Base-by-base conservation (phyloP, 2,113 vertebrate genomes). In the Corvus cornix region DNA sequence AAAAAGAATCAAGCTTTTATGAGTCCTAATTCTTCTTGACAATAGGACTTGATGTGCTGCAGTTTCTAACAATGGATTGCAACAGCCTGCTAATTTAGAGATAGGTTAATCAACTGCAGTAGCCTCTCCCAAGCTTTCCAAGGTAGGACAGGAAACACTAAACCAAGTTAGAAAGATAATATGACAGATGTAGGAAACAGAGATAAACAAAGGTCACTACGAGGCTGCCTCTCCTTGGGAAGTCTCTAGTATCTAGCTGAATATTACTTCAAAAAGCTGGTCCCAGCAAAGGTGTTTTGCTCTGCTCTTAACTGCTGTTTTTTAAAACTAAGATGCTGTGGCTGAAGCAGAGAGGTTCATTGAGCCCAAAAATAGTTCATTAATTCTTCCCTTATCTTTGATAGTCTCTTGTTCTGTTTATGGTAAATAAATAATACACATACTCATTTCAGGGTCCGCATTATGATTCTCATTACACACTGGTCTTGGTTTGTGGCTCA, bases 21-120 rank as follows among this genome's bases (percentile, higher is more conserved):
- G 41, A 78, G 6, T 55, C 15, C 18, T 4, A 12, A 0, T 85
- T 94, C 24, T 63, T 48, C 0, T 0, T 62, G 72, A 19, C 6
- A 2, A 24, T 53, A 67, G 33, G 19, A 33, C 22, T 24, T 59
- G 20, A 48, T 52, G 22, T n/a, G 22, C 27, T 60, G 39, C 35
- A 75, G 35, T 39, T 84, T 46, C 39, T 68, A 39, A 81, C 3
- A 60, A 14, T 3, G 20, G 24, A 39, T 59, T 74, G 17, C 30
- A 89, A 48, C 55, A 95, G 41, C 27, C 27, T 59, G 33, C 10
- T 24, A 52, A 24, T 35, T 55, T 51, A 51, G 10, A 69, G n/a
- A 77, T 13, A 64, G 31, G 24, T 33, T 21, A 28, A 58, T 30
- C n/a, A 88, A 10, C 23, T 10, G 7, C 27, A 39, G 21, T 20